These are phyloP conservation scores for Aricia agestis DNA, from an alignment of 1,140 invertebrate species.

Conservation along the genomic window DNA sequence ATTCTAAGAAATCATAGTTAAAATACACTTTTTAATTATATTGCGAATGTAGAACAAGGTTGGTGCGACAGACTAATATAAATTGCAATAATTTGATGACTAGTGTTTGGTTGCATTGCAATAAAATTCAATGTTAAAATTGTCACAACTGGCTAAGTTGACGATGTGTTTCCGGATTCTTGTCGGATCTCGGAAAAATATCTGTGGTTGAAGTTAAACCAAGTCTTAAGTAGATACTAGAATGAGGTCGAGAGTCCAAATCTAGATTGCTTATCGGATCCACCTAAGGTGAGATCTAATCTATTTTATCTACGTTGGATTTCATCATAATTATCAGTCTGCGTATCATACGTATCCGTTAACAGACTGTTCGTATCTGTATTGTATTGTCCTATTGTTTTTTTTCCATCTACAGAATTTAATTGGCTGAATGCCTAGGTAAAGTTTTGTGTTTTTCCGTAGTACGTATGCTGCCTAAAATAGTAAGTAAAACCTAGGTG, in stretches of 20 bases:
- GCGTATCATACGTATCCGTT: too few species aligned
- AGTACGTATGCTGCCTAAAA: too few species aligned
- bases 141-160: background rate
- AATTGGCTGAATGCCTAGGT: background rate
- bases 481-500: too few species aligned
- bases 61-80: slow-evolving; percentile 56
- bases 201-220: background rate
- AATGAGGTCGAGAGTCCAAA: background rate
- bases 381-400: background rate
- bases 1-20: background rate
- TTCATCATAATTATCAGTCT: background rate
- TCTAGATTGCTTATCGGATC: background rate
- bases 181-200: background rate
- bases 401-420: background rate
- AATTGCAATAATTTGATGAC: slow-evolving; percentile 38
- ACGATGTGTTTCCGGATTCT: slow-evolving; percentile 11
- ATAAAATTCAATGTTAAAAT: slow-evolving; percentile 2
- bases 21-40: slow-evolving; percentile 44
- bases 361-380: too few species aligned
- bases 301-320: background rate
- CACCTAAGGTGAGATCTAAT: background rate
- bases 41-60: slow-evolving; percentile 63
- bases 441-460: background rate
- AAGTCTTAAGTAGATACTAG: background rate
- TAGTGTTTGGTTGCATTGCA: slow-evolving; percentile 12